Percentiles rank a stretch among this genome's conserved stretches.
Conservation (phyloP, 2,888 invertebrate genomes). For the Abrostola triplasia region DNA sequence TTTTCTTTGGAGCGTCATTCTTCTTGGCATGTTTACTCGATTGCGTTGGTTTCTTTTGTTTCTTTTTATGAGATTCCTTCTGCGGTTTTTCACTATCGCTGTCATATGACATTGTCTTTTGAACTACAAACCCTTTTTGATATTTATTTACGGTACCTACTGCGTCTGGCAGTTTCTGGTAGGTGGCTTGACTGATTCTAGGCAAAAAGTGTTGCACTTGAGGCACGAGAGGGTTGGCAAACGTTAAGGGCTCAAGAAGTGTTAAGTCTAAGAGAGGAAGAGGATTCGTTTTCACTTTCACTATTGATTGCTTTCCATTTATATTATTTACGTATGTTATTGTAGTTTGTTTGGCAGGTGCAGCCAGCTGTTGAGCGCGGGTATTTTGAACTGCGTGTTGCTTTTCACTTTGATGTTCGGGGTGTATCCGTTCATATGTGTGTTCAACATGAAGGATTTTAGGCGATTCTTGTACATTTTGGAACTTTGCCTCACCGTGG, state of each 20-base stretch:
- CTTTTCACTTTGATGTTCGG: conserved; percentile 47
- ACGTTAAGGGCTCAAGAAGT: conserved; percentile 81
- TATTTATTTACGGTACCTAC: conserved; percentile 67
- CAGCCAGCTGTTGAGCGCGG: conserved; percentile 64
- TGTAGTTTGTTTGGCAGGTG: conserved; percentile 66
- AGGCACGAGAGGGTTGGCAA: conserved; percentile 82
- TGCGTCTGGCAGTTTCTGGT: conserved; percentile 69
- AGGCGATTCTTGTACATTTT: conserved; percentile 48
- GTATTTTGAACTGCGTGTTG: conserved; percentile 50
- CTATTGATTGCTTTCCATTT: conserved; percentile 76
- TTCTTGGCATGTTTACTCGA: conserved; percentile 63
- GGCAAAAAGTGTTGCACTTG: conserved; percentile 85
- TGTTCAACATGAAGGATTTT: conserved; percentile 33
- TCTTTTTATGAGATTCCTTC: conserved; percentile 64
- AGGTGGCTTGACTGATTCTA: conserved; percentile 74
- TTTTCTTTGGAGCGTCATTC: conserved; percentile 64
- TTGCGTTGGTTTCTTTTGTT: conserved; percentile 64
- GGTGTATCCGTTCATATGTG: conserved; percentile 28
- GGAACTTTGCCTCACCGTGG: conserved; percentile 36
- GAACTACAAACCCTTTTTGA: conserved; percentile 70
- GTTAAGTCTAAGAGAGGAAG: conserved; percentile 78
- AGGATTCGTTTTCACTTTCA: conserved; percentile 75
- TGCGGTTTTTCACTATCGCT: conserved; percentile 68
- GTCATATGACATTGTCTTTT: conserved; percentile 74
- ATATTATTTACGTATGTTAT: conserved; percentile 69